Evolutionary conservation across 2,797 vertebrate genomes (phyloP).

Genomic region (Enteromius treurensis): DNA sequence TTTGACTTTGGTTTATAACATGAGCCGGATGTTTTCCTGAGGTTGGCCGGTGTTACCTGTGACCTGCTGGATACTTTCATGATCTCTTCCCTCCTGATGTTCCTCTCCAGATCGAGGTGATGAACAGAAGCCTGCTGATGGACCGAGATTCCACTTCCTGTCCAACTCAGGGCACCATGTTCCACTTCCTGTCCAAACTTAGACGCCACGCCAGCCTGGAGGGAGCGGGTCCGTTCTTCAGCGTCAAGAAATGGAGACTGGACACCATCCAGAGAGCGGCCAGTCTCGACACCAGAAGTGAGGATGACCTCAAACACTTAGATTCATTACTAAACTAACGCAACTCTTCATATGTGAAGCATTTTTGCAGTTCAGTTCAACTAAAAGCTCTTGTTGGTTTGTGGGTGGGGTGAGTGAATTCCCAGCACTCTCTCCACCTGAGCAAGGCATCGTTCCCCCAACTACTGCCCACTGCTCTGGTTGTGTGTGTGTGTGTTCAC

Average conservation of each 20-base stretch:
- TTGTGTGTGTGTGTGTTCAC: too few relatives aligned
- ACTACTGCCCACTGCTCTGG: too few relatives aligned
- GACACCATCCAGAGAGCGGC: slow-evolving; percentile 90
- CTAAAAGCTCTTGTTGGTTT: neutral
- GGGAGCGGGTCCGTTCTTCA: slow-evolving; percentile 92
- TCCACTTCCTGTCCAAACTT: slow-evolving; percentile 91
- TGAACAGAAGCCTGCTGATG: slow-evolving; percentile 47
- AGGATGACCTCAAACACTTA: slow-evolving; percentile 45
- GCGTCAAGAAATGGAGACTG: slow-evolving; percentile 91
- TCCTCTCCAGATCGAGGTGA: slow-evolving; percentile 73
- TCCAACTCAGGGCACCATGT: slow-evolving; percentile 77
- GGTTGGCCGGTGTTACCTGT: neutral
- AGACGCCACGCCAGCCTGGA: slow-evolving; percentile 93
- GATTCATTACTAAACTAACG: neutral
- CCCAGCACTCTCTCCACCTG: too few relatives aligned
- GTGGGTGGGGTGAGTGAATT: too few relatives aligned
- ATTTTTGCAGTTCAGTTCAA: neutral
- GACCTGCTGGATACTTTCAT: slow-evolving; percentile 41
- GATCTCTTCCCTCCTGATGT: slow-evolving; percentile 56
- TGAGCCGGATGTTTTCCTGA: neutral
- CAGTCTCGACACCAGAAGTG: slow-evolving; percentile 94
- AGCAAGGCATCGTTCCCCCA: too few relatives aligned
- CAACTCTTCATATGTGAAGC: neutral
- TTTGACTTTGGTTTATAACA: neutral
- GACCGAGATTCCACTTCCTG: slow-evolving; percentile 58